These are phyloP conservation scores for Lymantria dispar DNA, from an alignment of 2,888 invertebrate genomes.

Conservation along the genomic window DNA sequence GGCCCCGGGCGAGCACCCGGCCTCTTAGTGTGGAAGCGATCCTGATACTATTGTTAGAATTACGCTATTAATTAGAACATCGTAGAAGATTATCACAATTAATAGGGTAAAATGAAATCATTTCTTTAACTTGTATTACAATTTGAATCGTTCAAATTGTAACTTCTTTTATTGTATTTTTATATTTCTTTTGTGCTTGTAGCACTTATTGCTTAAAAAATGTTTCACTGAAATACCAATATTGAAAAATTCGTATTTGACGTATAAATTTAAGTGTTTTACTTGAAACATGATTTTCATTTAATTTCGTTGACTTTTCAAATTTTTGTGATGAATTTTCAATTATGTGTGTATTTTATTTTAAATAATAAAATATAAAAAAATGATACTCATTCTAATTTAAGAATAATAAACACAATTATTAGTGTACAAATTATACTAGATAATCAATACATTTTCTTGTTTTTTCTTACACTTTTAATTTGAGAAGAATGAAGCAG, in stretches of 20 bases:
- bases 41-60: slow-evolving; percentile 46
- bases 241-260: too few species aligned
- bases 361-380: not conserved
- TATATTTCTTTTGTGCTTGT: too few species aligned
- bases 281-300: too few species aligned
- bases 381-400: not conserved
- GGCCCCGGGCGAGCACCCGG: slow-evolving; percentile 60
- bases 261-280: too few species aligned
- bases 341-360: not conserved
- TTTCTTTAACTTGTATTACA: slow-evolving; percentile 35
- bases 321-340: not conserved
- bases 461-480: not conserved
- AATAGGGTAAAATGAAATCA: slow-evolving; percentile 40
- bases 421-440: not conserved
- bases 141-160: slow-evolving; percentile 30
- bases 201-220: too few species aligned
- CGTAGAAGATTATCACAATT: slow-evolving; percentile 49
- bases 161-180: too few species aligned
- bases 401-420: not conserved
- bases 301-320: not conserved
- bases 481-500: slow-evolving; percentile 26
- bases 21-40: slow-evolving; percentile 58
- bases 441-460: not conserved
- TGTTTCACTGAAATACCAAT: too few species aligned
- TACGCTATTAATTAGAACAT: slow-evolving; percentile 54